phyloP scores from a whole-genome alignment of 2,888 invertebrate genomes.

The Luperina nickerlii region DNA sequence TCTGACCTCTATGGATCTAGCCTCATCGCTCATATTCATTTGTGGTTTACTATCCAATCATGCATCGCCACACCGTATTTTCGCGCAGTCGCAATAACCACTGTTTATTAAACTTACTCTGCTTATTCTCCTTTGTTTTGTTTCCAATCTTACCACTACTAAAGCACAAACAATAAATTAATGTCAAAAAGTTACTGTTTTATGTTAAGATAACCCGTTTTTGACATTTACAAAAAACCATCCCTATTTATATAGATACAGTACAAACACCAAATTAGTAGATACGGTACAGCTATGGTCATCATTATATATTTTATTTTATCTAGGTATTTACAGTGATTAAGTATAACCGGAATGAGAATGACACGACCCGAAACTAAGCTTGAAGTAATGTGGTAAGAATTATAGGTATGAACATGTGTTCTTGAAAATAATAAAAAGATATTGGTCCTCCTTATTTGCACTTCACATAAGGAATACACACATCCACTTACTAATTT shows the following conservation, averaged over 20 bases:
- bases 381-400: background rate
- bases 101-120: slow-evolving; percentile 26
- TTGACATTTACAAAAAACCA: background rate
- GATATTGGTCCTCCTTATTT: background rate
- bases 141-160: background rate
- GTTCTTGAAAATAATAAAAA: background rate
- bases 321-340: background rate
- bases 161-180: background rate
- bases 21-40: slow-evolving; percentile 42
- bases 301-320: background rate
- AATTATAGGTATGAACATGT: background rate
- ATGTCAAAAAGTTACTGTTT: background rate
- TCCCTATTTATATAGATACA: background rate
- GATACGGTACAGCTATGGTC: background rate
- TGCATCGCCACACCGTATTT: slow-evolving; percentile 52
- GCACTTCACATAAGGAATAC: background rate
- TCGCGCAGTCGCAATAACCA: slow-evolving; percentile 52
- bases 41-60: slow-evolving; percentile 47
- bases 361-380: slow-evolving; percentile 7
- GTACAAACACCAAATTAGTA: background rate
- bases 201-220: background rate
- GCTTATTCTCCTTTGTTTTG: slow-evolving; percentile 19
- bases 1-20: slow-evolving; percentile 32
- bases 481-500: slow-evolving; percentile 24
- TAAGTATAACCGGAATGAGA: background rate